phyloP scores from a whole-genome alignment of 2,888 invertebrate genomes.

The Conomelus anceps region DNA sequence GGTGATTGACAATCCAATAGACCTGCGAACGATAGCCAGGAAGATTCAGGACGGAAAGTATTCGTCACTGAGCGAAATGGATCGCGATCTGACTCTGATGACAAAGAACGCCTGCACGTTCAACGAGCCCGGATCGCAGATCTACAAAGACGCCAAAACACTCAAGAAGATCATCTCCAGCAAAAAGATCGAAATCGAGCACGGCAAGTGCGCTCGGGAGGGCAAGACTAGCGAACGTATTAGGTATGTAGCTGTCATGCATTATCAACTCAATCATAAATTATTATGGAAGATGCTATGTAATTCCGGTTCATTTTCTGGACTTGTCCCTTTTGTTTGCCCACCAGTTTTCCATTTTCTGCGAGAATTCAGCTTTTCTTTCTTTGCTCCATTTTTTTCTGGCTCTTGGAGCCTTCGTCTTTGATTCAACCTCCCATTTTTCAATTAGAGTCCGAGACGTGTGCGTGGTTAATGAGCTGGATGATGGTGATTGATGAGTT shows the following conservation, averaged over 20 bases:
- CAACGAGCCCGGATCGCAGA: constrained; percentile 93
- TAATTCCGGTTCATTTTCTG: too few species aligned
- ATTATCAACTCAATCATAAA: too few species aligned
- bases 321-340: too few species aligned
- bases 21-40: constrained; percentile 84
- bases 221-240: constrained; percentile 65
- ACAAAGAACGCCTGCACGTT: constrained; percentile 91
- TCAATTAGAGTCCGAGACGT: too few species aligned
- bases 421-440: too few species aligned
- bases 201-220: constrained; percentile 49
- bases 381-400: too few species aligned
- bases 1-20: constrained; percentile 89
- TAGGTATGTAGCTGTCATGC: constrained; percentile 42
- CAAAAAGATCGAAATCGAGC: constrained; percentile 65
- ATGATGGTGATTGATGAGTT: too few species aligned
- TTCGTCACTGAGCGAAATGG: constrained; percentile 71
- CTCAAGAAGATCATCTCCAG: constrained; percentile 69
- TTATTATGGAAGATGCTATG: too few species aligned
- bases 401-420: too few species aligned
- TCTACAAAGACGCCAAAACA: constrained; percentile 90
- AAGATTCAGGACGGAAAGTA: constrained; percentile 85
- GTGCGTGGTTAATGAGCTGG: too few species aligned
- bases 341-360: too few species aligned
- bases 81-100: constrained; percentile 83
- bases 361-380: too few species aligned